Base-by-base conservation (phyloP, 1,140 invertebrate genomes). In the Caerostris extrusa region DNA sequence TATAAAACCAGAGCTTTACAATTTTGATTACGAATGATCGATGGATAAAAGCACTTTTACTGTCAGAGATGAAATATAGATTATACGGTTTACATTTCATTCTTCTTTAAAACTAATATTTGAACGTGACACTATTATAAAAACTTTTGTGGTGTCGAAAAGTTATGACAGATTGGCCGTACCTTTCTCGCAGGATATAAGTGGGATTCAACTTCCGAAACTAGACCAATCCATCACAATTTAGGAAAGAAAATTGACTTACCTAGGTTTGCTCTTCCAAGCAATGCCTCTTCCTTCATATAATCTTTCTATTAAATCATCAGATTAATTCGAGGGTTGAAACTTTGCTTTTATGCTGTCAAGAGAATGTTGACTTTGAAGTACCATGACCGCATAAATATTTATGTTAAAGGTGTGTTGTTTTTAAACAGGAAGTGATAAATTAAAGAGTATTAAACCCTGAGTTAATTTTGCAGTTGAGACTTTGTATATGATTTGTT, bases 41-140 rank as follows among this genome's bases (percentile, higher is more conserved):
- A 34, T 34, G 34, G 34, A 34, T 34, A 34, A 34, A 0, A 34
- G 34, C 34, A 34, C 34, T 34, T 34, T 34, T 34, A 34, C 34
- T 34, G 34, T 34, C 34, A 34, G 34, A 34, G 34, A 34, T 34
- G 34, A 34, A 34, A 67, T 17, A 17, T 67, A 5, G 7, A 67
- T 17, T 14, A 14, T 67, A 17, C 3, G 10, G 61, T 67, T 14
- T n/a, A n/a, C 61, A 64, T 34, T n/a, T 69, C 34, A 7, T 77
- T 77, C 10, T 50, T 77, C 50, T 53, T 77, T 50, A 14, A 34
- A 77, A 77, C 71, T 50, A 77, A 50, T 77, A 77, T 77, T 77
- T 50, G 71, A 50, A 77, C 71, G 71, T 77, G 71, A 77, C 50
- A 77, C 34, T 77, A 50, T 77, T 77, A 77, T 77, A 77, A 77